Percentiles rank a stretch among this genome's conserved stretches.
Conservation (phyloP, 1,140 invertebrate genomes). For the Drosophila bipectinata region DNA sequence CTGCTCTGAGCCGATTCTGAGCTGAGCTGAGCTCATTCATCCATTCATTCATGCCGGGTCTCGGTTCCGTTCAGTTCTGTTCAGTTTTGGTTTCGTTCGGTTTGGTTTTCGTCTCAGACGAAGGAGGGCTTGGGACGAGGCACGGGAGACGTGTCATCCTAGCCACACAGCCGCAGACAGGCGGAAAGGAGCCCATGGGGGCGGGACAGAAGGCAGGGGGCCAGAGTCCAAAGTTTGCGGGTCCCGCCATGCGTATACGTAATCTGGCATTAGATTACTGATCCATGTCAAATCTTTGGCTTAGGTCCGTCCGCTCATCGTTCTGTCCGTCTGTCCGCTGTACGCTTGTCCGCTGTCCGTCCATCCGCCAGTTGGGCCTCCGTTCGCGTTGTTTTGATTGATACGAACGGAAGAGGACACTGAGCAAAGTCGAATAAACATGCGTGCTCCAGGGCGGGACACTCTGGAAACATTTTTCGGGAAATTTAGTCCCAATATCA, state of each 20-base stretch:
- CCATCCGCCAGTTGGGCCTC: slow-evolving; percentile 31
- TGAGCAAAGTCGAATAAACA: neutral
- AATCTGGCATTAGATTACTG: slow-evolving; percentile 84
- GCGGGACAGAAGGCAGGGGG: neutral
- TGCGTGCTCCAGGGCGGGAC: too few relatives aligned
- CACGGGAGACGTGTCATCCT: slow-evolving; percentile 33
- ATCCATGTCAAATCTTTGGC: slow-evolving; percentile 84
- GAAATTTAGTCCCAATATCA: too few relatives aligned
- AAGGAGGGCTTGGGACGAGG: neutral
- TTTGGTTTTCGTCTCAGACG: slow-evolving; percentile 14
- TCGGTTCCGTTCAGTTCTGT: slow-evolving; percentile 18
- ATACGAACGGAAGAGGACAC: slow-evolving; percentile 51
- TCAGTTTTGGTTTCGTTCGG: slow-evolving; percentile 4
- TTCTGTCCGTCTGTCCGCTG: slow-evolving; percentile 16
- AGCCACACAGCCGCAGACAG: slow-evolving; percentile 38
- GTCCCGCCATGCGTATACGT: slow-evolving; percentile 82
- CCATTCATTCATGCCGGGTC: slow-evolving; percentile 76
- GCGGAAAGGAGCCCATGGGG: slow-evolving; percentile 5
- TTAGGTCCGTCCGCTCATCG: slow-evolving; percentile 56
- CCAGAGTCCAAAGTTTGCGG: slow-evolving; percentile 50
- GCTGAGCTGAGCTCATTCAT: slow-evolving; percentile 70
- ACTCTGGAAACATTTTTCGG: too few relatives aligned
- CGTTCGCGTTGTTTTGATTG: slow-evolving; percentile 75
- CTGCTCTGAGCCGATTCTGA: slow-evolving; percentile 47
- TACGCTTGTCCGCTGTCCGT: slow-evolving; percentile 14